These are phyloP conservation scores for Hapalemur alaotrensis DNA, from an alignment of 2,797 vertebrate species.

Conservation along the genomic window DNA sequence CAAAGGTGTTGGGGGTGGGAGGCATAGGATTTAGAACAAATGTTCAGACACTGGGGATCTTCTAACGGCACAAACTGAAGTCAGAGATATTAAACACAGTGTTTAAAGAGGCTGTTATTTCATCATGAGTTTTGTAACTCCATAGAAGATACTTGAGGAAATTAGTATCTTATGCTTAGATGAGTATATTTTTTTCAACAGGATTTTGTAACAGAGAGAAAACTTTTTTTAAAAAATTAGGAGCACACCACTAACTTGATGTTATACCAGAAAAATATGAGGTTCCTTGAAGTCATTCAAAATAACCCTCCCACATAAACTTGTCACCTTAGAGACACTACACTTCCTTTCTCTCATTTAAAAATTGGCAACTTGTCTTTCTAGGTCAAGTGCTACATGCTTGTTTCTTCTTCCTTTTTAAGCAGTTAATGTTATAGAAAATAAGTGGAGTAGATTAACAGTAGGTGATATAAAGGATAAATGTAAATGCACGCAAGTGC, in stretches of 20 bases:
- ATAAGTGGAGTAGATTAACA: constrained; percentile 66
- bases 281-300: constrained; percentile 42
- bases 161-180: constrained; percentile 66
- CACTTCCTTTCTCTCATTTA: constrained; percentile 71
- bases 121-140: constrained; percentile 76
- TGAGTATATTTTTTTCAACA: constrained; percentile 65
- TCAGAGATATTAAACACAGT: constrained; percentile 73
- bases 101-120: constrained; percentile 80
- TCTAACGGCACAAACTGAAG: constrained; percentile 81
- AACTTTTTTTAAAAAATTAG: background rate
- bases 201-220: constrained; percentile 68
- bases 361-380: constrained; percentile 63
- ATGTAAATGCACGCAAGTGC: constrained; percentile 57
- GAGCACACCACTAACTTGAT: rapidly evolving
- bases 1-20: constrained; percentile 58
- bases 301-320: constrained; percentile 59
- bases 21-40: constrained; percentile 39
- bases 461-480: constrained; percentile 32
- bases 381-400: constrained; percentile 50
- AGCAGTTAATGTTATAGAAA: constrained; percentile 41
- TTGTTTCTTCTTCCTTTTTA: constrained; percentile 61
- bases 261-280: constrained; percentile 23
- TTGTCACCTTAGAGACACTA: background rate
- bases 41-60: constrained; percentile 67
- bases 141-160: constrained; percentile 71